A percentile compares a stretch with the other conserved stretches of the same genome.
phyloP scores from a whole-genome alignment of 2,888 invertebrate species.

The Trichopoda pennipes region DNA sequence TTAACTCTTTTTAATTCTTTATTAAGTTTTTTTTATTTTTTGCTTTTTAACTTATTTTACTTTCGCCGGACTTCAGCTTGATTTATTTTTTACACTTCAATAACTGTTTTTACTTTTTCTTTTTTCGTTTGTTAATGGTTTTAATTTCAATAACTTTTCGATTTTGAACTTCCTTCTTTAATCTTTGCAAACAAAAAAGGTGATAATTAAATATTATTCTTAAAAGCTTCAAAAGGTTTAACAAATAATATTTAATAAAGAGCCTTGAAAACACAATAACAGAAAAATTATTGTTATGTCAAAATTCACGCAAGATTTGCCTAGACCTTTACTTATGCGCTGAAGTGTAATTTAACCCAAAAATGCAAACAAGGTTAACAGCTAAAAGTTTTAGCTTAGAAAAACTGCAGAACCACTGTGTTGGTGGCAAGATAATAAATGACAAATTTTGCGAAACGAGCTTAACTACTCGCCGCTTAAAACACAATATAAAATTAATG shows the following conservation, averaged over 20 bases:
- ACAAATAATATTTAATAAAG: neutral
- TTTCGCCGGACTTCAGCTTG: conserved; percentile 47
- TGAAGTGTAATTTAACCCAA: too few relatives aligned
- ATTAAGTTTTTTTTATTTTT: conserved; percentile 9
- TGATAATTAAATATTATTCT: neutral
- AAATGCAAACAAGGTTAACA: too few relatives aligned
- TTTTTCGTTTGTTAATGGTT: conserved; percentile 8
- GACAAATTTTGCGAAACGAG: too few relatives aligned
- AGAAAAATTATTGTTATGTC: neutral
- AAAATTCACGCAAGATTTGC: too few relatives aligned
- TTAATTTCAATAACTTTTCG: conserved; percentile 3
- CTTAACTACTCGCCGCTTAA: too few relatives aligned
- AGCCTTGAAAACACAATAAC: neutral
- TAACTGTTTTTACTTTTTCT: neutral
- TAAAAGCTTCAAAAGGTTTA: neutral
- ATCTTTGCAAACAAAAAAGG: neutral
- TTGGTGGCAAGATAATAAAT: too few relatives aligned
- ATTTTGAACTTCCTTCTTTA: conserved; percentile 13
- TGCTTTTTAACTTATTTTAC: conserved; percentile 7
- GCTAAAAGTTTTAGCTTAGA: too few relatives aligned
- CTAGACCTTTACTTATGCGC: too few relatives aligned
- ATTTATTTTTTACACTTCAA: conserved; percentile 54
- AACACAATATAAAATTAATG: too few relatives aligned
- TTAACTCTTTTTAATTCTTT: conserved; percentile 23
- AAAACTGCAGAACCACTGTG: too few relatives aligned